Percentiles rank a stretch among this genome's conserved stretches.
Conservation (phyloP, 1,140 invertebrate species). For the Tribolium castaneum region DNA sequence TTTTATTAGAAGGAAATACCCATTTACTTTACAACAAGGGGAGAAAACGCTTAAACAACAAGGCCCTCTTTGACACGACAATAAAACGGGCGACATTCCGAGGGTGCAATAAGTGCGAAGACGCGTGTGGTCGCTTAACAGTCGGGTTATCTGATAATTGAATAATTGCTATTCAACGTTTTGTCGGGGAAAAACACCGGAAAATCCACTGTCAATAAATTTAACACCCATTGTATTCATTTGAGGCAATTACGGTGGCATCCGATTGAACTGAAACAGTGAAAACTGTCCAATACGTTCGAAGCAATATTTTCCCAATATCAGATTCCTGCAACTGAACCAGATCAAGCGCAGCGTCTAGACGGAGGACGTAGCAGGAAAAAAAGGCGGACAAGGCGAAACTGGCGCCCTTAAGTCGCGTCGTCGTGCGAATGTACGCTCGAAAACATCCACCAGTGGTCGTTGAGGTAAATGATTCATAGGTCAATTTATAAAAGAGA, state of each 20-base stretch:
- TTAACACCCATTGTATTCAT: neutral
- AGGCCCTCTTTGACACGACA: neutral
- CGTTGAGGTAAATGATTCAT: constrained; percentile 39
- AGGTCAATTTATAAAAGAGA: constrained; percentile 31
- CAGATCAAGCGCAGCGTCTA: constrained; percentile 4
- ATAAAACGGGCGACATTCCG: neutral
- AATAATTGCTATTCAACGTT: constrained; percentile 19
- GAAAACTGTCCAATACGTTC: neutral
- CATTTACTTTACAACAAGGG: constrained; percentile 21
- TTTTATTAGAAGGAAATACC: constrained; percentile 29
- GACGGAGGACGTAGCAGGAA: constrained; percentile 14
- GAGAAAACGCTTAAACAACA: neutral
- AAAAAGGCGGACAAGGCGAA: constrained; percentile 7
- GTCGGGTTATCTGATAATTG: constrained; percentile 13
- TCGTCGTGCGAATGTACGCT: constrained; percentile 13
- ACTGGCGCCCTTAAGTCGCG: constrained; percentile 31
- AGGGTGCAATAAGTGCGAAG: constrained; percentile 13
- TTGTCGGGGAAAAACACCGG: neutral
- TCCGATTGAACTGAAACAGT: neutral
- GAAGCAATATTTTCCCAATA: neutral
- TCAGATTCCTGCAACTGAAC: neutral
- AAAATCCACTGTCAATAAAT: constrained; percentile 29
- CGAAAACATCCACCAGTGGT: constrained; percentile 7
- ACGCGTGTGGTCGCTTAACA: constrained; percentile 27
- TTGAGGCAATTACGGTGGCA: neutral